These are phyloP conservation scores for Hormiphora californensis DNA, from an alignment of 37 sponge, comb jelly and placozoan genomes.

Conservation along the genomic window DNA sequence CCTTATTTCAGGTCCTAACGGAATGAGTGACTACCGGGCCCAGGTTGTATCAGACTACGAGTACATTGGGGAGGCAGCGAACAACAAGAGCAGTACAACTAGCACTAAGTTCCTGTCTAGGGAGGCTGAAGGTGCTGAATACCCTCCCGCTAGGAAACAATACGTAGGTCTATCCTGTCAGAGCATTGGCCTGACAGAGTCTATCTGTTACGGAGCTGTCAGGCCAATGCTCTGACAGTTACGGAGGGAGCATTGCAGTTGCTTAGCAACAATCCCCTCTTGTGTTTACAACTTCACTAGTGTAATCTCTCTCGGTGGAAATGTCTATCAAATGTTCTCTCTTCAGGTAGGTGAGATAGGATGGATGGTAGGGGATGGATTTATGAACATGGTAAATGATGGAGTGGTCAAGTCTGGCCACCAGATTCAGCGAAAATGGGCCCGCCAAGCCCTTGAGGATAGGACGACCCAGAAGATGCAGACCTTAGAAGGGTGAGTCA, in stretches of 20 bases:
- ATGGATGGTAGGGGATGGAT: constrained; percentile 18
- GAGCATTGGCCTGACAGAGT: no score
- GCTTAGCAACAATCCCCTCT: no score
- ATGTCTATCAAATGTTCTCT: not conserved
- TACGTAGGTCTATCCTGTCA: constrained; percentile 38
- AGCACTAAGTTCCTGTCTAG: constrained; percentile 27
- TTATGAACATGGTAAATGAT: constrained; percentile 16
- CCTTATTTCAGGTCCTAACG: constrained; percentile 27
- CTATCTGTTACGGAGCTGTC: no score
- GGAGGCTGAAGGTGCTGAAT: not conserved
- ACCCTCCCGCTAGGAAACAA: not conserved
- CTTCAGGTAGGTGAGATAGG: constrained; percentile 31
- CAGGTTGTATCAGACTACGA: constrained; percentile 48
- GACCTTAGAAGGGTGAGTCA: no score
- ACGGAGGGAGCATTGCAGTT: no score
- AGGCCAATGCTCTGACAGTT: no score
- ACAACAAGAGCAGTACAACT: constrained; percentile 1
- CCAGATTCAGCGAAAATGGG: constrained; percentile 25
- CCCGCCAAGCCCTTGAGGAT: constrained; percentile 3
- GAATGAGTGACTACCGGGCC: constrained; percentile 5
- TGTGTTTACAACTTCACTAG: no score
- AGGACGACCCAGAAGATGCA: no score
- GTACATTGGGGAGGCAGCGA: not conserved
- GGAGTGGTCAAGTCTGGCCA: constrained; percentile 19
- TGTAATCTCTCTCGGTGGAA: no score